phyloP scores from a whole-genome alignment of 2,113 vertebrate species.

The Colistium nudipinnis region DNA sequence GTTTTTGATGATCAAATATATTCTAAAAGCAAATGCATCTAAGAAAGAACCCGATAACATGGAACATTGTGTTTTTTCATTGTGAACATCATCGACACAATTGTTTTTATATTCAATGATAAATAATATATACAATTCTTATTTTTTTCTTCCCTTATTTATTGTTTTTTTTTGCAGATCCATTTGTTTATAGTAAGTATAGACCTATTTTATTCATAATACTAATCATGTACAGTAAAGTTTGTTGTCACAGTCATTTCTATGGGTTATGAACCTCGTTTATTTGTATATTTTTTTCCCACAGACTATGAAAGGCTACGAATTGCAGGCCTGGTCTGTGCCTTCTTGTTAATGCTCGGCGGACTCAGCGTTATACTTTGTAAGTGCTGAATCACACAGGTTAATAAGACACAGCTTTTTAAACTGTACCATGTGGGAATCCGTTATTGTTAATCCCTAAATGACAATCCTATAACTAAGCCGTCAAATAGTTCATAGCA shows the following conservation, averaged over 20 bases:
- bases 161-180: constrained; percentile 61
- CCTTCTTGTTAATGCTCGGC: constrained; percentile 69
- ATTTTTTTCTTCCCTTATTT: background rate
- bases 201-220: background rate
- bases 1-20: constrained; percentile 15
- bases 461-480: too few relatives aligned
- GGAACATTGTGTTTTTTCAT: background rate
- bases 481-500: too few relatives aligned
- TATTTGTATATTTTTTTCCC: background rate
- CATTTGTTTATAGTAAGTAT: constrained; percentile 84
- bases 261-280: background rate
- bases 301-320: constrained; percentile 81
- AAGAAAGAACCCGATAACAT: background rate
- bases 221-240: background rate
- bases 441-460: background rate
- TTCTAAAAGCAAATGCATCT: background rate
- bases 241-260: background rate
- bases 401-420: background rate
- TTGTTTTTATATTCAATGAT: background rate
- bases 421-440: background rate
- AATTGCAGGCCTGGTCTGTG: constrained; percentile 77
- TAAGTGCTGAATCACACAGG: constrained; percentile 61
- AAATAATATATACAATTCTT: background rate
- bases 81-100: background rate
- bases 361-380: constrained; percentile 65